Evolutionary conservation across 2,113 vertebrate species (phyloP).

Genomic region (Spizaetus ornatus): DNA sequence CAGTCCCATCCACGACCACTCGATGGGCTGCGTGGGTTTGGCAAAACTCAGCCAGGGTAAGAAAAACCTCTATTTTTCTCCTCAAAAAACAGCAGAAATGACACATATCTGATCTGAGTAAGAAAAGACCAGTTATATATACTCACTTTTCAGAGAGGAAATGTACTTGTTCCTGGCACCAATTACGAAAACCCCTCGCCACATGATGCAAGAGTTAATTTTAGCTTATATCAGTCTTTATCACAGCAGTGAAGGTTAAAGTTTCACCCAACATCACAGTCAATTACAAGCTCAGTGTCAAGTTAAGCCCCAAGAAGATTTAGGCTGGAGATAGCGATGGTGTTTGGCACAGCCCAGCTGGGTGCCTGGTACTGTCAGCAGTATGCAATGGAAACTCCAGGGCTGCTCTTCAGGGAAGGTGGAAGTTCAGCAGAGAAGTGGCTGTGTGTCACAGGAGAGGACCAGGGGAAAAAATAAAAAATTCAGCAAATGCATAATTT

Average conservation of each 20-base stretch:
- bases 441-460: background rate
- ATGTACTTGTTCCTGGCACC: conserved; percentile 34
- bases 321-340: background rate
- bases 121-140: background rate
- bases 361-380: background rate
- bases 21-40: fast-evolving
- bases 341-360: background rate
- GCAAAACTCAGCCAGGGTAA: background rate
- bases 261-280: background rate
- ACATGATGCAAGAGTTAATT: conserved; percentile 29
- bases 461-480: background rate
- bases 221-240: background rate
- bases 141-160: conserved; percentile 14
- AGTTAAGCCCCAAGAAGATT: background rate
- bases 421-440: background rate
- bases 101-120: background rate
- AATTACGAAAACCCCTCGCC: conserved; percentile 12
- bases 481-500: background rate
- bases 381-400: background rate
- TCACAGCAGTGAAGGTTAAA: background rate
- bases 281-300: background rate
- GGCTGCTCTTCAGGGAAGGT: background rate
- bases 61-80: background rate
- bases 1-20: background rate
- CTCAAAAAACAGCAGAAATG: background rate